These are phyloP conservation scores for Chymomyza procnemis DNA, from an alignment of 2,888 invertebrate genomes.

Conservation along the genomic window DNA sequence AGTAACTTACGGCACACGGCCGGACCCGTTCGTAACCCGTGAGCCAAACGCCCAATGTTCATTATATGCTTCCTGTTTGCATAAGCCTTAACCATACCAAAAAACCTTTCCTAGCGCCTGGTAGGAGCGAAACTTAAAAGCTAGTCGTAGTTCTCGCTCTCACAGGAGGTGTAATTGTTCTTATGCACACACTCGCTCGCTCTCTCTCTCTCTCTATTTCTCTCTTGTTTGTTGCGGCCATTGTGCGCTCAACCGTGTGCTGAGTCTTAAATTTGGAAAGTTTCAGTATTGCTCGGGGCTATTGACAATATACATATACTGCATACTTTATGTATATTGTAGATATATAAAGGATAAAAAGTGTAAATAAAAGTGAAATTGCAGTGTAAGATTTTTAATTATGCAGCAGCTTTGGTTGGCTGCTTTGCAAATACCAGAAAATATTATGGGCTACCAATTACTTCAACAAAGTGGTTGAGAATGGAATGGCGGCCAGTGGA, in stretches of 20 bases:
- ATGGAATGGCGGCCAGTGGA: too few relatives aligned
- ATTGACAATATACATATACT: slow-evolving; percentile 50
- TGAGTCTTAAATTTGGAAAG: slow-evolving; percentile 67
- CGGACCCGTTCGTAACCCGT: not conserved
- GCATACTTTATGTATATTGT: not conserved
- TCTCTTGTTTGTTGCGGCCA: slow-evolving; percentile 36
- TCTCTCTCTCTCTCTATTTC: too few relatives aligned
- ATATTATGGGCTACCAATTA: not conserved
- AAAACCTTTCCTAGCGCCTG: not conserved
- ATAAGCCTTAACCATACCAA: slow-evolving; percentile 35
- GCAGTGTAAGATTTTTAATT: slow-evolving; percentile 59
- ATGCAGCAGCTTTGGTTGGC: slow-evolving; percentile 33
- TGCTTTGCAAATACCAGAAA: slow-evolving; percentile 33
- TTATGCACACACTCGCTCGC: too few relatives aligned
- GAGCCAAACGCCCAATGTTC: slow-evolving; percentile 42
- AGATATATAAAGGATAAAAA: slow-evolving; percentile 24
- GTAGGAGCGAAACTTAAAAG: not conserved
- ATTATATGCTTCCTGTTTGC: slow-evolving; percentile 73
- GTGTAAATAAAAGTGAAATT: slow-evolving; percentile 40
- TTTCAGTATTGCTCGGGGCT: slow-evolving; percentile 52
- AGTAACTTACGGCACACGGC: not conserved
- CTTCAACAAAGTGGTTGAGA: not conserved
- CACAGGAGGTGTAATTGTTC: slow-evolving; percentile 62
- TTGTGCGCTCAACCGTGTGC: slow-evolving; percentile 39
- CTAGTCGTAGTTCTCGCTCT: slow-evolving; percentile 5